Conservation (phyloP, 2,888 invertebrate species). For the Nomada ruficornis region DNA sequence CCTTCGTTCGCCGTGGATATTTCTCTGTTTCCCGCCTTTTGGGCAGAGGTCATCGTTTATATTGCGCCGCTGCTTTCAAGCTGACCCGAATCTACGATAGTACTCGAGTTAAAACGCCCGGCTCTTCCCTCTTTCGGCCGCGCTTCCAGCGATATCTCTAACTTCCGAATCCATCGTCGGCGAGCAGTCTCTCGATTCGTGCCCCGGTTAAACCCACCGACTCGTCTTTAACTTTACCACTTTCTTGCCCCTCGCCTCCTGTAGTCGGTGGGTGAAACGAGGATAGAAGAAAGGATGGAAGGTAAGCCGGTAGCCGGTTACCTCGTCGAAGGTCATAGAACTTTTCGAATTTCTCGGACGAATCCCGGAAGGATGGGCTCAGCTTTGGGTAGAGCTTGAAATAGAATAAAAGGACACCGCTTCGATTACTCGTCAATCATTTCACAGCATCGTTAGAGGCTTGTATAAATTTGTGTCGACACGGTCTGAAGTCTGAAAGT, state of each 20-base stretch:
- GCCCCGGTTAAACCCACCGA: constrained; percentile 73
- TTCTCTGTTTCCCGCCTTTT: neutral
- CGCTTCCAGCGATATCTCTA: constrained; percentile 63
- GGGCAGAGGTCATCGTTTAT: constrained; percentile 40
- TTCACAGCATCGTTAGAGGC: constrained; percentile 22
- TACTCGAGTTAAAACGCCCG: constrained; percentile 61
- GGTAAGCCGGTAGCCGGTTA: neutral
- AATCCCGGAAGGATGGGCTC: constrained; percentile 1
- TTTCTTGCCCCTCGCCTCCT: constrained; percentile 43
- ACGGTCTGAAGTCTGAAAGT: no score
- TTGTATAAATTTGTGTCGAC: constrained; percentile 6
- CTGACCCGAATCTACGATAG: constrained; percentile 70
- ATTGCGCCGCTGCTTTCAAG: constrained; percentile 51
- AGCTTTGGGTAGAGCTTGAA: neutral
- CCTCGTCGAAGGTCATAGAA: constrained; percentile 21
- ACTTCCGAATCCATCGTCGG: constrained; percentile 66
- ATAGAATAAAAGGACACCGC: neutral
- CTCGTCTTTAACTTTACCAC: constrained; percentile 73
- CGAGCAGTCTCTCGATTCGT: constrained; percentile 67
- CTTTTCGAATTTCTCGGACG: constrained; percentile 39
- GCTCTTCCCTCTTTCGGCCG: constrained; percentile 52
- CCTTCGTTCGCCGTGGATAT: constrained; percentile 8
- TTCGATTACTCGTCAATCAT: constrained; percentile 31
- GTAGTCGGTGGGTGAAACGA: neutral
- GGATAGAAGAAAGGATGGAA: neutral